Evolutionary conservation across 64 coral and sea anemone genomes (phyloP).

Genomic region (Porites lutea): DNA sequence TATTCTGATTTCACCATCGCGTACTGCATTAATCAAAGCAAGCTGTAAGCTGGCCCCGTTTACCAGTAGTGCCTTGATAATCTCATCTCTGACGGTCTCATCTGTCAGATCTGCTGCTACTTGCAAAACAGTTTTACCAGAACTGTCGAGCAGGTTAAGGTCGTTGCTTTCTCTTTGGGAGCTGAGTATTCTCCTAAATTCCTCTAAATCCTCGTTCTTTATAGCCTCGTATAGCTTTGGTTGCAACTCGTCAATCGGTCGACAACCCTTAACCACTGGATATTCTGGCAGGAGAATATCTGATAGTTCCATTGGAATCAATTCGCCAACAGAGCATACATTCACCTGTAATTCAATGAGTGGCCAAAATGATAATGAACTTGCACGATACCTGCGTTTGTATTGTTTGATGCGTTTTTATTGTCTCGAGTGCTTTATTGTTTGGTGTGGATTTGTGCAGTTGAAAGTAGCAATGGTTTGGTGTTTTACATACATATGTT

Average conservation of each 20-base stretch:
- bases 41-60: constrained; percentile 7
- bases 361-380: too few relatives aligned
- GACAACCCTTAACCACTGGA: not conserved
- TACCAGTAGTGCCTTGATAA: constrained; percentile 11
- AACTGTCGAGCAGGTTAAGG: not conserved
- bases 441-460: too few relatives aligned
- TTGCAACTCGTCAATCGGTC: not conserved
- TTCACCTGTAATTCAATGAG: too few relatives aligned
- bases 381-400: too few relatives aligned
- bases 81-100: not conserved
- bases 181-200: not conserved
- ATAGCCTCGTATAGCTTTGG: not conserved
- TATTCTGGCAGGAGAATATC: not conserved
- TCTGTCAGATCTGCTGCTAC: not conserved
- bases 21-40: constrained; percentile 24
- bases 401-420: too few relatives aligned
- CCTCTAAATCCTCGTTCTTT: not conserved
- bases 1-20: not conserved
- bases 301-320: not conserved
- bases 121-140: constrained; percentile 23
- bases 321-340: too few relatives aligned
- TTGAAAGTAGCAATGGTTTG: too few relatives aligned
- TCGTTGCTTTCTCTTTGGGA: not conserved
- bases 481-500: too few relatives aligned
- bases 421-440: too few relatives aligned